Base-by-base conservation (phyloP, 2,888 invertebrate genomes). In the Epiblema foenella region DNA sequence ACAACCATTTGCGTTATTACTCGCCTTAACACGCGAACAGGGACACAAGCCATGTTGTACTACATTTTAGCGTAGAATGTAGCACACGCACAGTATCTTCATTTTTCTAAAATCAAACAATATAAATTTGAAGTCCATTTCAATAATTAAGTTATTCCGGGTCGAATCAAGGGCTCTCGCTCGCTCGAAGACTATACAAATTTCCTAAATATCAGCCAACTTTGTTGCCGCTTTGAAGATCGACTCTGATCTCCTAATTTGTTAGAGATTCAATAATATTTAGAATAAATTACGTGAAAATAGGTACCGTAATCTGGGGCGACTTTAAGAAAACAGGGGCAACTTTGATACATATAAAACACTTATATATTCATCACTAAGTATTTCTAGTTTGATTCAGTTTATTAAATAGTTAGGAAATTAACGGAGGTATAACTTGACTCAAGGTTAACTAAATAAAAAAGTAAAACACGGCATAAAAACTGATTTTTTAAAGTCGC, bases 101-200 rank as follows among this genome's bases (percentile, higher is more conserved):
- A 24, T 24, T 24, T 24, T 24, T 24, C 24, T 24, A 33, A 33
- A 15, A 15, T 20, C 5, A 33, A 64, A 69, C 63, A 57, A 57
- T 29, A 33, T 64, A 52, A 1, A 69, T 69, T 69, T 46, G 52
- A 42, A 65, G 64, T 65, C 69, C 29, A 69, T 69, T 54, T 17
- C 64, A 18, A 54, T 69, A 59, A 65, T 65, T 59, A 65, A 58
- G 37, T 69, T 65, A 24, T 20, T 20, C 39, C 42, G 65, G 64
- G 64, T 69, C 58, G 42, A 69, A 58, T 69, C 39, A 65, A 33
- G 56, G 37, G 54, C 29, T 33, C 39, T 39, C 24, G 12, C 10
- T 54, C 29, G 12, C 66, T 63, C 15, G 33, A 15, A 54, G 64
- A 5, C 49, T 20, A n/a, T 33, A 42, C 58, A 46, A 65, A 64